phyloP scores from a whole-genome alignment of 2,888 invertebrate genomes.

The Chymomyza caudatula region DNA sequence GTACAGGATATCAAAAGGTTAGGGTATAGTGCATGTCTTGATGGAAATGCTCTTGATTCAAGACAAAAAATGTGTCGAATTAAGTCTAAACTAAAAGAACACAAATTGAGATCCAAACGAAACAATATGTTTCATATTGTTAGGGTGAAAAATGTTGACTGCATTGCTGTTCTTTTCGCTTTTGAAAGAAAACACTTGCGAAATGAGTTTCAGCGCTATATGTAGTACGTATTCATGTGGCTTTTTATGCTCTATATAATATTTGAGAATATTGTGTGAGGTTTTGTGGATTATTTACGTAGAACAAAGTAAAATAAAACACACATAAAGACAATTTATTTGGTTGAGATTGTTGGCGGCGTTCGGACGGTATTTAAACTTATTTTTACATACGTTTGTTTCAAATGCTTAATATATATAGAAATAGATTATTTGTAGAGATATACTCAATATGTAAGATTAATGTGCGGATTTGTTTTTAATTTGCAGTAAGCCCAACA shows the following conservation, averaged over 20 bases:
- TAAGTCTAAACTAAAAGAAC: too few species aligned
- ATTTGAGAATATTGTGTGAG: neutral
- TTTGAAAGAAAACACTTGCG: too few species aligned
- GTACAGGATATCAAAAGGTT: too few species aligned
- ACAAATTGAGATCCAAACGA: too few species aligned
- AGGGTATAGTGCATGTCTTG: too few species aligned
- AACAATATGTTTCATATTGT: too few species aligned
- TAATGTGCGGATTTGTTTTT: neutral
- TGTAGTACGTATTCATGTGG: neutral
- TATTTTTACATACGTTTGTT: neutral
- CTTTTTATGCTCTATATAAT: neutral
- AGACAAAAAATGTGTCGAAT: too few species aligned
- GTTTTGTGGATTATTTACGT: neutral
- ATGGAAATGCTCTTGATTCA: too few species aligned
- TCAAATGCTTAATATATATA: neutral
- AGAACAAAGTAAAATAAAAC: neutral
- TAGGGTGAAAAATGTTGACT: neutral
- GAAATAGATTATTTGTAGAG: neutral
- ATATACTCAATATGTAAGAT: neutral
- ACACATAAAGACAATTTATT: neutral
- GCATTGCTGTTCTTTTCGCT: too few species aligned
- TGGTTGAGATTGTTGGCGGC: neutral
- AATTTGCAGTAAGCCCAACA: constrained; percentile 74
- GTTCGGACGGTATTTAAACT: neutral
- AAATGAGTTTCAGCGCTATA: neutral